Evolutionary conservation across 2,113 vertebrate genomes (phyloP).

Genomic region (Chloebia gouldiae): DNA sequence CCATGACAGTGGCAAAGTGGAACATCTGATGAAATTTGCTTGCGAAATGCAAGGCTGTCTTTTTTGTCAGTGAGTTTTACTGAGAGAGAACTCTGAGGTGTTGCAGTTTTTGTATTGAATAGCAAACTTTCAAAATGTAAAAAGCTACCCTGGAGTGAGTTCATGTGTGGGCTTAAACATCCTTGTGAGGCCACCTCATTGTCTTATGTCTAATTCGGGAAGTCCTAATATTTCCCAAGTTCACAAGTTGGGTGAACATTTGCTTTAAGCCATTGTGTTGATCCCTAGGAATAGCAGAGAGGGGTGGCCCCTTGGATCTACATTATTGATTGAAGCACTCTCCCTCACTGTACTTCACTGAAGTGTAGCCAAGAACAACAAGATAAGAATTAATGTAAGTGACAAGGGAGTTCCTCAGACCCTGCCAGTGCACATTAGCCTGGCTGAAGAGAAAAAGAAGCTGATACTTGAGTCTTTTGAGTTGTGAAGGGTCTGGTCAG

Average conservation of each 20-base stretch:
- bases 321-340: slow-evolving; percentile 40
- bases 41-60: background rate
- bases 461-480: slow-evolving; percentile 49
- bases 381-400: slow-evolving; percentile 55
- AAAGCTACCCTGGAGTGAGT: background rate
- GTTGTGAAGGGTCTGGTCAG: slow-evolving; percentile 21
- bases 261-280: background rate
- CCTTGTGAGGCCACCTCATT: background rate
- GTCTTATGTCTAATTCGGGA: background rate
- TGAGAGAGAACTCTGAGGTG: background rate
- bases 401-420: slow-evolving; percentile 47
- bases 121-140: background rate
- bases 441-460: slow-evolving; percentile 60
- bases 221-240: background rate
- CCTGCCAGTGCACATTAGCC: slow-evolving; percentile 6
- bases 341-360: slow-evolving; percentile 44
- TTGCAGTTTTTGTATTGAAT: background rate
- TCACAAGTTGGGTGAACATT: background rate
- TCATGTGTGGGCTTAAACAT: background rate
- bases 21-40: background rate
- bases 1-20: background rate
- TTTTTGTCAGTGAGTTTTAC: background rate
- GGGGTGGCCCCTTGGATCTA: background rate
- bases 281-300: background rate
- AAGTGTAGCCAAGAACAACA: slow-evolving; percentile 56